Percentiles rank a stretch among this genome's conserved stretches.
Evolutionary conservation across 2,797 vertebrate genomes (phyloP).

Genomic region (Atherinosoma microstoma): DNA sequence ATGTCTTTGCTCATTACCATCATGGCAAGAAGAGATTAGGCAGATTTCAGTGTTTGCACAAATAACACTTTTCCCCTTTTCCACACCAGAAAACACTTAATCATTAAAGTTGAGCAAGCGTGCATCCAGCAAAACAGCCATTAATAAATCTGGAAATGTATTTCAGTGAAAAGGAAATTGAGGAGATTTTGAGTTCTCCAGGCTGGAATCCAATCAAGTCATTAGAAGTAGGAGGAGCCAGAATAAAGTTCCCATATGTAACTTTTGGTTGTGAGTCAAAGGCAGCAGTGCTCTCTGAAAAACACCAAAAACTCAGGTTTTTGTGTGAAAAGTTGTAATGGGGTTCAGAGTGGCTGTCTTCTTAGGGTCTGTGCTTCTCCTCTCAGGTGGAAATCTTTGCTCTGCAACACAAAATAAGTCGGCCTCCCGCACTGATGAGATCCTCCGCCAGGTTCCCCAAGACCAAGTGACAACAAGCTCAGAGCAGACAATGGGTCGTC

Average conservation of each 20-base stretch:
- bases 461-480: neutral
- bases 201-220: slow-evolving; percentile 70
- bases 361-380: slow-evolving; percentile 47
- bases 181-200: slow-evolving; percentile 20
- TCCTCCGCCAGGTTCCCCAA: slow-evolving; percentile 4
- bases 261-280: slow-evolving; percentile 19
- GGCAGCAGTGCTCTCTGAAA: slow-evolving; percentile 26
- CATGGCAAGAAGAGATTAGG: slow-evolving; percentile 34
- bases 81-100: neutral
- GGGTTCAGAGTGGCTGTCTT: slow-evolving; percentile 36
- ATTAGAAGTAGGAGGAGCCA: slow-evolving; percentile 59
- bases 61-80: neutral
- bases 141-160: slow-evolving; percentile 13
- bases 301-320: slow-evolving; percentile 11
- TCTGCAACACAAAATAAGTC: slow-evolving; percentile 10
- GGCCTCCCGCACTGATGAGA: slow-evolving; percentile 20
- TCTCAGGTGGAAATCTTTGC: slow-evolving; percentile 19
- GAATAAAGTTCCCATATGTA: slow-evolving; percentile 17
- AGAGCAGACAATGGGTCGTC: neutral
- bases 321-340: slow-evolving; percentile 50
- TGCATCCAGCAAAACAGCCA: neutral
- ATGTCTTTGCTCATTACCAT: slow-evolving; percentile 50
- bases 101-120: neutral
- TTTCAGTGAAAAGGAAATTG: slow-evolving; percentile 4
- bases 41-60: slow-evolving; percentile 19